phyloP scores from a whole-genome alignment of 92 coral and sea anemone species.

The Paramuricea clavata region DNA sequence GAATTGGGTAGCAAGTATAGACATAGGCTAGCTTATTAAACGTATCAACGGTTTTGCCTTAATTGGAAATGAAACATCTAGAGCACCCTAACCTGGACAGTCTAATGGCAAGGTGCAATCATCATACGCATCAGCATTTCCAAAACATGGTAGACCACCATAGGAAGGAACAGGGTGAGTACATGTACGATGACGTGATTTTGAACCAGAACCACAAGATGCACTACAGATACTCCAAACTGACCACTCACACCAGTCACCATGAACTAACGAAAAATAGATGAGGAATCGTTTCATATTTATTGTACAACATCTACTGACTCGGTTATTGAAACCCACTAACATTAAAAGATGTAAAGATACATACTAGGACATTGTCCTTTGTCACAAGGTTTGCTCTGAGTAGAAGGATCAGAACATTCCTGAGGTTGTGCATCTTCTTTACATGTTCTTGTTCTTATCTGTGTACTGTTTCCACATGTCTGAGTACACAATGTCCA shows the following conservation, averaged over 20 bases:
- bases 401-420: background rate
- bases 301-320: too few relatives aligned
- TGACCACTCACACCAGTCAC: slow-evolving; percentile 15
- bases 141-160: slow-evolving; percentile 12
- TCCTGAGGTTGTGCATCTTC: background rate
- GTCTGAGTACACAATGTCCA: slow-evolving; percentile 44
- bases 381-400: slow-evolving; percentile 25
- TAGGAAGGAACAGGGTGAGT: slow-evolving; percentile 19
- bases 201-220: slow-evolving; percentile 25
- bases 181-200: background rate
- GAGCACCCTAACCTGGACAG: slow-evolving; percentile 33
- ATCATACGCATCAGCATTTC: background rate
- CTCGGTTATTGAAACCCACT: too few relatives aligned
- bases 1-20: too few relatives aligned
- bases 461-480: slow-evolving; percentile 25
- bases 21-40: background rate
- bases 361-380: slow-evolving; percentile 40
- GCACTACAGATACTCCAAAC: slow-evolving; percentile 20
- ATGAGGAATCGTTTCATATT: too few relatives aligned
- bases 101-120: background rate
- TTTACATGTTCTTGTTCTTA: slow-evolving; percentile 38
- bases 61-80: too few relatives aligned
- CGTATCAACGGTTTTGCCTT: background rate
- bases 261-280: slow-evolving; percentile 2
- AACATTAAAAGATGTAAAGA: background rate